Base-by-base conservation (phyloP, 2,888 invertebrate species). In the Arctia plantaginis region DNA sequence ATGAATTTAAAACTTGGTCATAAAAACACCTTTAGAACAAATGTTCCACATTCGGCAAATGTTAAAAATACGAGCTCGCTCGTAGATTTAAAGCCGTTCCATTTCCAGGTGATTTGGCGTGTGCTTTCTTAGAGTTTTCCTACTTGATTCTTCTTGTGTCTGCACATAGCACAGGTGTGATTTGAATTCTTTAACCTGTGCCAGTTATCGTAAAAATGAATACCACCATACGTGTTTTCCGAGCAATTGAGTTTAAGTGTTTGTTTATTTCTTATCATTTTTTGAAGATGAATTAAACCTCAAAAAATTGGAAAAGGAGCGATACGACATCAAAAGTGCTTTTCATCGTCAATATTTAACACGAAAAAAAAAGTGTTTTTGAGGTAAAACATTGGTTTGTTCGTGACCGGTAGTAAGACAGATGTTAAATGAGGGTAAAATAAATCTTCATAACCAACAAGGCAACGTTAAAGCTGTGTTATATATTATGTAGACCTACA, bases 1-100 rank as follows among this genome's bases (percentile, higher is more conserved):
- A 71, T 77, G 62, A 72, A 77, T 69, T 66, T 72, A 47, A 73
- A 55, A 71, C 47, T 51, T 18, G 41, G 64, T 69, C 51, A 64
- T 77, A 44, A 66, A 71, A 75, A 67, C 66, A 59, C 67, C 18
- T 73, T 76, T 74, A 72, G 41, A n/a, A 64, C 66, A n/a, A 75
- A 73, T 27, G 35, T 69, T 35, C 10, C 13, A 51, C 44, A 62
- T 33, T 51, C 27, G 41, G 68, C 67, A 65, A 77, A 73, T 69
- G 47, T 76, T n/a, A 62, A 73, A 69, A 75, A 67, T 76, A 71
- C 68, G 72, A 67, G 51, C n/a, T 51, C 15, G 23, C 20, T 67
- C 71, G 73, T 77, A 69, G 73, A 68, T 71, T 68, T 69, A 70
- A 67, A 65, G 55, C 66, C 66, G 55, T n/a, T 73, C 69, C 47